Evolutionary conservation across 2,113 vertebrate species (phyloP), one percentile per base, ranked within the genome.

Genomic region (Gambusia affinis): DNA sequence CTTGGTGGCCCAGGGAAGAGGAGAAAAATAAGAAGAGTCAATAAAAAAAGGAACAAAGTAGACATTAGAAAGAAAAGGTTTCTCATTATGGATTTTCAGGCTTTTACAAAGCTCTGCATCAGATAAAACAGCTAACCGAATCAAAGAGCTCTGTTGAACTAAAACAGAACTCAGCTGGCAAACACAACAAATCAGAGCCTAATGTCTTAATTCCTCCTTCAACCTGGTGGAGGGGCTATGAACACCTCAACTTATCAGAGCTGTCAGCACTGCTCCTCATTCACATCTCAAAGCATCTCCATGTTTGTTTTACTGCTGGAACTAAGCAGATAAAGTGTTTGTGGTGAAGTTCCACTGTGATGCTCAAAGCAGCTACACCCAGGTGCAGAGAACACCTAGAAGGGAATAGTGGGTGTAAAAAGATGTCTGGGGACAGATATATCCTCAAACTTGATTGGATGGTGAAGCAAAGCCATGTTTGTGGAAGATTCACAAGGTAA

Each of bases 61-160:
- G 70, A 61, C 35, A 62, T 61, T 4, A 39, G 3, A 35, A 4
- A 67, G n/a, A 14, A 27, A 17, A 67, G 19, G 8, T 1, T 64
- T 28, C 44, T 72, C 11, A 1, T 19, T 54, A 39, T 35, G 60
- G 33, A 62, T 65, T 51, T 62, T 19, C 33, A 0, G 2, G 19
- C 33, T 63, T 82, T 54, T 64, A 84, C 80, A 27, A 84, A 70
- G 15, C 1, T 33, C 31, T 19, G 44, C 37, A 0, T 4, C 54
- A 29, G 8, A 60, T n/a, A n/a, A 24, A 4, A 12, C 29, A 61
- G 60, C 47, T 39, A 42, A 33, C 11, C 3, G 19, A 35, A 35
- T 2, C 12, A 28, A 24, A 60, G 33, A 70, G 68, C 24, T n/a
- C 65, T 28, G 39, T 29, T 33, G 17, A 47, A 19, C 44, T 19